These are phyloP conservation scores for Epinephelus awoara DNA, from an alignment of 2,797 vertebrate genomes.

Conservation along the genomic window DNA sequence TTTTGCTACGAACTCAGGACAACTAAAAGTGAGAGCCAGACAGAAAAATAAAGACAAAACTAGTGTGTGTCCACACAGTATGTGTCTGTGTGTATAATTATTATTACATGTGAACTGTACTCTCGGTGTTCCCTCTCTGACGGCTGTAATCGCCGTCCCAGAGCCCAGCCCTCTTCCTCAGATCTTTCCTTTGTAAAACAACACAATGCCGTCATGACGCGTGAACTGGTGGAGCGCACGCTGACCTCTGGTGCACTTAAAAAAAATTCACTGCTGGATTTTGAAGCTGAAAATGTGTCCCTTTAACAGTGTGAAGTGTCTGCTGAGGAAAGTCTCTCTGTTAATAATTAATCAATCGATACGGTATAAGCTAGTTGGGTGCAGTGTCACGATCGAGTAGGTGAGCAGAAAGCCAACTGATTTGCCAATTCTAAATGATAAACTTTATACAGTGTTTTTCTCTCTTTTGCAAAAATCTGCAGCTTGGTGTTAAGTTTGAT, in stretches of 20 bases:
- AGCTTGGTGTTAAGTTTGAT: slow-evolving; percentile 6
- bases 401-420: not conserved
- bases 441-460: not conserved
- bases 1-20: slow-evolving; percentile 27
- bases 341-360: slow-evolving; percentile 3
- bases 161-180: slow-evolving; percentile 61
- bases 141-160: slow-evolving; percentile 60
- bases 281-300: too few species aligned
- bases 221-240: not conserved
- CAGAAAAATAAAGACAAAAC: slow-evolving; percentile 28
- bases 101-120: slow-evolving; percentile 33
- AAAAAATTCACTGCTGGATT: too few species aligned
- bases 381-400: not conserved
- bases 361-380: not conserved
- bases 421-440: not conserved
- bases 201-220: slow-evolving; percentile 39
- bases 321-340: slow-evolving; percentile 15
- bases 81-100: not conserved
- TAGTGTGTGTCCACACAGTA: not conserved
- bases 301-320: slow-evolving; percentile 9
- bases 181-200: slow-evolving; percentile 61
- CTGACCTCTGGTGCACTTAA: slow-evolving; percentile 34
- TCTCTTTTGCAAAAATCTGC: not conserved
- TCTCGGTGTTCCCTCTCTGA: slow-evolving; percentile 33
- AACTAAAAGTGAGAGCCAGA: slow-evolving; percentile 29